Evolutionary conservation across 1,140 invertebrate species (phyloP), one percentile per base, ranked within the genome.

Genomic region (Ceratitis capitata): DNA sequence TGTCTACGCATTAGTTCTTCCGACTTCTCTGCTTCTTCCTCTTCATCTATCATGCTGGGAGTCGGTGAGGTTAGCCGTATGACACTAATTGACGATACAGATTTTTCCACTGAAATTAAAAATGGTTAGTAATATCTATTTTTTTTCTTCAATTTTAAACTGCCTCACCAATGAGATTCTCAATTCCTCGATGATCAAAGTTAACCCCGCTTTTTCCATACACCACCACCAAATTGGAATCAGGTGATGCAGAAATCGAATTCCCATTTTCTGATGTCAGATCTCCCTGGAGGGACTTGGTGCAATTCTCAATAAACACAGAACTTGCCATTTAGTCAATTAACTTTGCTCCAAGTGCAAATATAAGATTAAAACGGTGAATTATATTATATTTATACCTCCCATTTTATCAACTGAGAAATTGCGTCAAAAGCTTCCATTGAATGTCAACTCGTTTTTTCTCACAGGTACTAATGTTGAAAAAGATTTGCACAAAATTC

Each of bases 191-290:
- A 89, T 95, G 94, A 91, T 96, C 95, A 35, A 96, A 94, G 61
- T 94, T 95, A 86, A 96, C 93, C 56, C 95, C 95, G 93, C 95
- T 95, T 91, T 96, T 95, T 88, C 95, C 95, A 88, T 95, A 94
- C 88, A 96, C 94, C 91, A 96, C 94, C 87, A 96, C 95, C 87
- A 96, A 90, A 56, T 92, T 91, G 42, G 89, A 89, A 82, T 90
- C 89, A 23, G 85, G 49, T 1, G 45, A 64, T 9, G 14, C 64
- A 32, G 49, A 64, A 74, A 45, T 35, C 32, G 47, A 53, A 78
- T 23, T 9, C 1, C 45, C 69, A 78, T 47, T 69, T 69, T 69
- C 69, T 10, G 69, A 42, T 42, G 10, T 16, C 47, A 53, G 3
- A 49, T n/a, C 47, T n/a, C 64, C 64, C 26, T 19, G 42, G 19